These are phyloP conservation scores for Amphipyra berbera DNA, from an alignment of 2,888 invertebrate species.

Conservation along the genomic window DNA sequence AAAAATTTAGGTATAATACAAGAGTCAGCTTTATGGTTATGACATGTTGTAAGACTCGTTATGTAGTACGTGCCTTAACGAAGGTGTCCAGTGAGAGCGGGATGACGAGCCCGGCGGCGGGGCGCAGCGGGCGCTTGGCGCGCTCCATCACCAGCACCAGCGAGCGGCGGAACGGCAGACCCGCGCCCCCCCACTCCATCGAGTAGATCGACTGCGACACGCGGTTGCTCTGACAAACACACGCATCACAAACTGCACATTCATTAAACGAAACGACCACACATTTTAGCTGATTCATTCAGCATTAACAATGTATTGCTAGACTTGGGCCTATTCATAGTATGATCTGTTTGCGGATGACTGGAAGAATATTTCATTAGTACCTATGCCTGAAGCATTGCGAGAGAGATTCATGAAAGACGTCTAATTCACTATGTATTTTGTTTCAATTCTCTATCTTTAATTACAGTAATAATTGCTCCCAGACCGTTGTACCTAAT, in stretches of 20 bases:
- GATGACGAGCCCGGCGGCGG: conserved; percentile 84
- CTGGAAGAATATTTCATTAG: too few relatives aligned
- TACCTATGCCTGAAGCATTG: too few relatives aligned
- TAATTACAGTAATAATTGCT: too few relatives aligned
- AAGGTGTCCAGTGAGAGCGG: conserved; percentile 79
- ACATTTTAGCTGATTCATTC: too few relatives aligned
- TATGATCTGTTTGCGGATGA: too few relatives aligned
- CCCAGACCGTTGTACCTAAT: too few relatives aligned
- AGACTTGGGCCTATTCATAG: too few relatives aligned
- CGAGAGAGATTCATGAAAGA: too few relatives aligned
- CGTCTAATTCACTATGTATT: too few relatives aligned
- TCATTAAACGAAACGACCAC: too few relatives aligned
- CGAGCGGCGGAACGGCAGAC: conserved; percentile 66
- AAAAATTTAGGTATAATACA: background rate
- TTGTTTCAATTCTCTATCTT: too few relatives aligned
- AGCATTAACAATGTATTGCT: too few relatives aligned
- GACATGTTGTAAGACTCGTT: background rate
- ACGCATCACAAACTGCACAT: background rate
- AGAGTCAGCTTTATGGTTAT: background rate
- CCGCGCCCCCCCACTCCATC: conserved; percentile 73
- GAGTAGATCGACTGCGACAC: conserved; percentile 80
- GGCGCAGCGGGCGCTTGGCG: conserved; percentile 82
- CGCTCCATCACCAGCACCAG: conserved; percentile 84
- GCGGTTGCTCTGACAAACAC: conserved; percentile 75
- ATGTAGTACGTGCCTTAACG: conserved; percentile 7